Base-by-base conservation (phyloP, 2,113 vertebrate genomes). In the Chaenogobius annularis region DNA sequence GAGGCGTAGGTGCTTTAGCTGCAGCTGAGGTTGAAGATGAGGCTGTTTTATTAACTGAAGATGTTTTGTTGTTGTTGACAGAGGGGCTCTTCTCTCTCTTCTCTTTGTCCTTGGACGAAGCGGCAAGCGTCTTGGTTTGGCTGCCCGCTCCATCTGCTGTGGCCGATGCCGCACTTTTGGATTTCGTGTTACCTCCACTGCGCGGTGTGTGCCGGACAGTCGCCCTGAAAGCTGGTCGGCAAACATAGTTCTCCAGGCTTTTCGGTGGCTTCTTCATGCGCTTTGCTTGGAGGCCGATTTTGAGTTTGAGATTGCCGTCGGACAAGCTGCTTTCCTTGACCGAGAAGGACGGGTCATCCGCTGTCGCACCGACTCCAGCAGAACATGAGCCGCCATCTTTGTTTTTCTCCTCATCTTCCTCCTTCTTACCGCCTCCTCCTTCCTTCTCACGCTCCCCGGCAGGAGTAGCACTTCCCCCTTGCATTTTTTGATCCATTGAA, bases 221-320 rank as follows among this genome's bases (percentile, higher is more conserved):
- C 68, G 97, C 96, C 90, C 95, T 95, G 92, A 99, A 95, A 69
- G 97, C 97, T 50, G 98, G 98, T 72, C 97, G 92, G 85, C 98
- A 99, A 47, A 99, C 96, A 78, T 98, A 99, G 80, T 98, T 98
- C 92, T 99, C 98, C 73, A 99, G 88, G 83, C 96, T 99, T 85
- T 99, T 99, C 14, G 98, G 98, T 74, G 97, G 98, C 68, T 99
- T 99, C 84, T 99, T 99, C 43, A 95, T 99, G 82, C 97, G 92
- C 77, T 99, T 99, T 1, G 97, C 95, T 86, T 98, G 96, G 19
- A 98, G 95, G 66, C 96, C 97, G 50, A 99, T 99, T 93, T 99
- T 99, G 66, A 99, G 90, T 80, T 98, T 98, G 70, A 99, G 93
- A 71, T 96, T 98, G 31, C 98, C 98, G 87, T 99, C 98, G 0